phyloP scores from a whole-genome alignment of 2,797 vertebrate species.

The Syncerus caffer region DNA sequence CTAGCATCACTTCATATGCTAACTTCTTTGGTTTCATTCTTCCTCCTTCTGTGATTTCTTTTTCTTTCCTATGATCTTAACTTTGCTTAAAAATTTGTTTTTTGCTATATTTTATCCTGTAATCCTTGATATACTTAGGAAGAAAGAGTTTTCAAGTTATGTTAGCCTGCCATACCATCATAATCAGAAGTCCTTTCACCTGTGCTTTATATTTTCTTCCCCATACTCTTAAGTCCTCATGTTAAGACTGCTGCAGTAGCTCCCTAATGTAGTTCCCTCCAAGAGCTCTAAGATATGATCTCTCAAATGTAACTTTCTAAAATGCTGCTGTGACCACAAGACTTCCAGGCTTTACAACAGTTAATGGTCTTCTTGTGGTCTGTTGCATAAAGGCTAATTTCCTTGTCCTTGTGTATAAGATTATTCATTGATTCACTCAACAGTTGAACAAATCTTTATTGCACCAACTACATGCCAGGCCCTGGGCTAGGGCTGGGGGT shows the following conservation, averaged over 20 bases:
- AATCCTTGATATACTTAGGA: background rate
- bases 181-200: background rate
- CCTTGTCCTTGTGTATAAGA: background rate
- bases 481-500: background rate
- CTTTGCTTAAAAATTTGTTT: background rate
- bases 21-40: background rate
- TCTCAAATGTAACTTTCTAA: background rate
- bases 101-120: background rate
- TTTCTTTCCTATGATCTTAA: background rate
- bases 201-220: background rate
- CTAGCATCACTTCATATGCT: background rate
- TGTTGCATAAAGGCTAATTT: background rate
- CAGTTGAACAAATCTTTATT: background rate
- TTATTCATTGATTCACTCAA: background rate
- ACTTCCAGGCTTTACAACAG: background rate
- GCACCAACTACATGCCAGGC: background rate
- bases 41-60: background rate
- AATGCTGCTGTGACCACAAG: background rate
- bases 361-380: background rate
- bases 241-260: background rate
- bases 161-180: background rate
- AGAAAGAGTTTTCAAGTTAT: background rate
- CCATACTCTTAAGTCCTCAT: background rate
- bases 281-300: background rate
- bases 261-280: background rate